A percentile compares a stretch with the other conserved stretches of the same genome.
phyloP scores from a whole-genome alignment of 1,140 invertebrate genomes.

The Cataglyphis hispanica region DNA sequence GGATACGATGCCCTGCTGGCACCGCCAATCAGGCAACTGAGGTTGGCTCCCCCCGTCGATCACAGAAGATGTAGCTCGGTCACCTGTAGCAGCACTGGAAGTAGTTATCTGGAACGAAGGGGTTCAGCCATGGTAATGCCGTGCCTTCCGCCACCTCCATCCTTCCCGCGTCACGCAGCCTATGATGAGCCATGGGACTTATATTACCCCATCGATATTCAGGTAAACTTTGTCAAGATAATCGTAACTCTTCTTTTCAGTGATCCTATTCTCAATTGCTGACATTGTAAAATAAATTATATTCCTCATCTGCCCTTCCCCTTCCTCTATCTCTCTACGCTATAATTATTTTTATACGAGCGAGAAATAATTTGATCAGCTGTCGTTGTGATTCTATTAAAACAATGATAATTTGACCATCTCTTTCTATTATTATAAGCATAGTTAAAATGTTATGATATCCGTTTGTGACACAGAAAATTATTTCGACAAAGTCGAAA shows the following conservation, averaged over 20 bases:
- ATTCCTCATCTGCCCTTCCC: background rate
- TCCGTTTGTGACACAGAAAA: background rate
- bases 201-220: slow-evolving; percentile 91
- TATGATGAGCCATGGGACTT: slow-evolving; percentile 88
- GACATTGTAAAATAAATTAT: background rate
- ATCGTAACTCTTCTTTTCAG: background rate
- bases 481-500: background rate
- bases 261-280: background rate
- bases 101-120: slow-evolving; percentile 92
- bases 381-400: background rate
- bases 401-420: background rate
- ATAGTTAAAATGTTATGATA: background rate
- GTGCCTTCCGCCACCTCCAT: slow-evolving; percentile 88
- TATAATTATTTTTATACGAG: slow-evolving; percentile 10
- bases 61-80: slow-evolving; percentile 91
- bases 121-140: slow-evolving; percentile 92
- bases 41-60: slow-evolving; percentile 85
- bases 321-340: background rate
- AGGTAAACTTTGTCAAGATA: slow-evolving; percentile 79
- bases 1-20: slow-evolving; percentile 90
- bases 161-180: slow-evolving; percentile 81
- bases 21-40: slow-evolving; percentile 87
- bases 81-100: slow-evolving; percentile 93
- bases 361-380: background rate
- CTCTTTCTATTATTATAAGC: background rate